These are phyloP conservation scores for Platypus cylindrus DNA, from an alignment of 2,888 invertebrate genomes.

Conservation along the genomic window DNA sequence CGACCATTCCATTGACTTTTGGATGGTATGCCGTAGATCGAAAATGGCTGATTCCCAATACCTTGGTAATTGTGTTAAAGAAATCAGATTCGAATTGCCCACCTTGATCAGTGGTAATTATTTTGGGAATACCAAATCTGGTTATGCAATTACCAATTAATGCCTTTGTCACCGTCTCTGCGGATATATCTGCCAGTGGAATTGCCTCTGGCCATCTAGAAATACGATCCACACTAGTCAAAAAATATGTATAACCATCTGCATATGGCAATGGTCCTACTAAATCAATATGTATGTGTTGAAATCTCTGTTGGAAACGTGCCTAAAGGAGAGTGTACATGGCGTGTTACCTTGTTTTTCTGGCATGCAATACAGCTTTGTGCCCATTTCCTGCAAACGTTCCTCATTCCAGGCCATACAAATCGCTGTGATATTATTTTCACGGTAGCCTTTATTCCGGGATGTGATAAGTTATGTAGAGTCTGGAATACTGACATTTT, in stretches of 20 bases:
- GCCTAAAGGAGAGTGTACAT: slow-evolving; percentile 17
- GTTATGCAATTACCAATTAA: slow-evolving; percentile 30
- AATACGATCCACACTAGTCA: slow-evolving; percentile 13
- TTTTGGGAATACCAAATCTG: slow-evolving; percentile 29
- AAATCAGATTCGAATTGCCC: slow-evolving; percentile 24
- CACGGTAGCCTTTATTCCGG: slow-evolving; percentile 19
- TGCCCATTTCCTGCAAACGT: slow-evolving; percentile 26
- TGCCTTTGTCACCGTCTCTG: slow-evolving; percentile 21
- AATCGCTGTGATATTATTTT: slow-evolving; percentile 26
- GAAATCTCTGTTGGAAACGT: too few species aligned
- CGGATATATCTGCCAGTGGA: slow-evolving; percentile 10
- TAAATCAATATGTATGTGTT: slow-evolving; percentile 23
- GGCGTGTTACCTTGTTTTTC: slow-evolving; percentile 18
- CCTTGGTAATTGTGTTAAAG: too few species aligned
- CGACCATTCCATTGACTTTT: slow-evolving; percentile 5
- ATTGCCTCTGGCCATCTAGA: slow-evolving; percentile 16
- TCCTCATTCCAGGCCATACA: slow-evolving; percentile 29
- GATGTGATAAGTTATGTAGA: slow-evolving; percentile 19
- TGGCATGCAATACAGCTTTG: slow-evolving; percentile 26
- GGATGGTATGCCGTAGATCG: slow-evolving; percentile 7
- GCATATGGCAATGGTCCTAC: slow-evolving; percentile 18
- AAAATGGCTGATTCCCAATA: background rate
- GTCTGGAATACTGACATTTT: background rate
- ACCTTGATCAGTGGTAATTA: slow-evolving; percentile 26
- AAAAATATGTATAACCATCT: slow-evolving; percentile 11